These are phyloP conservation scores for Ferrisia virgata DNA, from an alignment of 2,888 invertebrate genomes.

Conservation along the genomic window DNA sequence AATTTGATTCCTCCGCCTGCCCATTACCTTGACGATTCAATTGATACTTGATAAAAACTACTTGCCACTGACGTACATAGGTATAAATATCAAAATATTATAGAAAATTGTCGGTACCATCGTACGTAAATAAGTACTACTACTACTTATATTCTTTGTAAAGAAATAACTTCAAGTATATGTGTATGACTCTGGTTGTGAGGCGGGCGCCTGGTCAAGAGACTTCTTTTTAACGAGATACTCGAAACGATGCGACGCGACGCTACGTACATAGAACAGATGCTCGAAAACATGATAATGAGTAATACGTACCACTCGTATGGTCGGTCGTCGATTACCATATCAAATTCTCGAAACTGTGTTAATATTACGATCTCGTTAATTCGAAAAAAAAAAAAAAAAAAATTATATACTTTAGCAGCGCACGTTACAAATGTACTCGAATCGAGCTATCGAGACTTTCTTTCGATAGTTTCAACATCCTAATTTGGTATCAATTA, in stretches of 20 bases:
- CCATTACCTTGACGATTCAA: too few species aligned
- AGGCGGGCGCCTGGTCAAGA: background rate
- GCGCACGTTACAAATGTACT: background rate
- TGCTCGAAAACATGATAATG: background rate
- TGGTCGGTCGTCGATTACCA: background rate
- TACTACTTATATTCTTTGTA: too few species aligned
- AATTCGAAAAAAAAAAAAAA: background rate
- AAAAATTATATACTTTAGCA: background rate
- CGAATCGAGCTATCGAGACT: background rate
- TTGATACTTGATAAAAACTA: too few species aligned
- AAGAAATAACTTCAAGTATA: too few species aligned
- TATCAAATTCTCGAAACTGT: background rate
- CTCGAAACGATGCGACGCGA: background rate
- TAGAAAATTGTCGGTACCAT: too few species aligned
- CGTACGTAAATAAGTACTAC: too few species aligned
- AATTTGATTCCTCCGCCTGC: too few species aligned
- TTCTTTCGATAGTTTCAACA: background rate
- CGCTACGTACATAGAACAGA: background rate
- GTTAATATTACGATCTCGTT: background rate
- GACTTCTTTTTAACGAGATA: background rate
- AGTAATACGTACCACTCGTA: background rate
- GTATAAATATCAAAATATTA: too few species aligned
- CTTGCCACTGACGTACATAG: too few species aligned
- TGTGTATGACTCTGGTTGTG: background rate
- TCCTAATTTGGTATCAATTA: constrained; percentile 17